A percentile compares a stretch with the other conserved stretches of the same genome.
phyloP scores from a whole-genome alignment of 1,140 invertebrate species.

The Meloidogyne floridensis region DNA sequence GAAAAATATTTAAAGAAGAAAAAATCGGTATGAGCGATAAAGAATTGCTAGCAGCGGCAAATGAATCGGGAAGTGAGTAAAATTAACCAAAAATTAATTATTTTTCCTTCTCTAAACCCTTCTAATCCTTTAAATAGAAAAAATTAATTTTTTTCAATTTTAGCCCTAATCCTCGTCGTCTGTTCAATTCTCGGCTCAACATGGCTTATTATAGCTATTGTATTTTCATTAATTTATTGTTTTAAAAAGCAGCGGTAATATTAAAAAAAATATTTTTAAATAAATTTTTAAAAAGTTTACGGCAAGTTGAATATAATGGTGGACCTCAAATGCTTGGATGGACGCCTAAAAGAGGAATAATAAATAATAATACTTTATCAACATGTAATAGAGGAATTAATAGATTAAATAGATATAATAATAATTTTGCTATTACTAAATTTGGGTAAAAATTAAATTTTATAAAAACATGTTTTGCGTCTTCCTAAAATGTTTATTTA shows the following conservation, averaged over 20 bases:
- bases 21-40: neutral
- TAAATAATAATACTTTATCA: slow-evolving; percentile 3
- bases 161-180: slow-evolving; percentile 25
- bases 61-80: slow-evolving; percentile 19
- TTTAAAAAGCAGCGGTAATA: slow-evolving; percentile 8
- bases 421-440: slow-evolving; percentile 4
- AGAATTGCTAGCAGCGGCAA: slow-evolving; percentile 5
- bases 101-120: no score
- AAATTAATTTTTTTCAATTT: neutral
- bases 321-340: neutral
- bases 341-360: neutral
- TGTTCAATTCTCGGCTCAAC: slow-evolving; percentile 18
- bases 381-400: neutral
- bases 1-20: slow-evolving; percentile 25
- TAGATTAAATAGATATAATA: neutral
- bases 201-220: slow-evolving; percentile 21
- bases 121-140: no score
- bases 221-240: slow-evolving; percentile 29
- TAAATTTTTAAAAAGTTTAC: neutral
- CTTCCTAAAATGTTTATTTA: no score
- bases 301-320: neutral
- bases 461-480: neutral
- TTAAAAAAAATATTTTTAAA: neutral
- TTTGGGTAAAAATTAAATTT: neutral
- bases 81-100: neutral